These are phyloP conservation scores for Ptychoptera contaminata DNA, from an alignment of 2,888 invertebrate genomes.

Conservation along the genomic window DNA sequence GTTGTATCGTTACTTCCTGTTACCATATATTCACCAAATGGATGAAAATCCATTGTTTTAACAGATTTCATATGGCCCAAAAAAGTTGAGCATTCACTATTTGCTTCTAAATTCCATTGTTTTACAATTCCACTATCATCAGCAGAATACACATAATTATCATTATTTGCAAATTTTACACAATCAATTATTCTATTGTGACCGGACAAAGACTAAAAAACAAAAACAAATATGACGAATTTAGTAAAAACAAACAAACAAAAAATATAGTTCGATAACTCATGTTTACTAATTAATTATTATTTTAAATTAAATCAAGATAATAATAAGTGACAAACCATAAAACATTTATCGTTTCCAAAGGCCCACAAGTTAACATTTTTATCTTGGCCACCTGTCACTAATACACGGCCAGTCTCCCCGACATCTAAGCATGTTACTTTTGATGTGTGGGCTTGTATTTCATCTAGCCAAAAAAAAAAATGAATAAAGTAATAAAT, in stretches of 20 bases:
- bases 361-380: constrained; percentile 96
- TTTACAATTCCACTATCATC: constrained; percentile 87
- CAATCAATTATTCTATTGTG: constrained; percentile 90
- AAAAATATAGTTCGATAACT: not conserved
- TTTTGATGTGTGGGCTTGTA: constrained; percentile 28
- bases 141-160: constrained; percentile 89
- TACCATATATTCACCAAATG: constrained; percentile 85
- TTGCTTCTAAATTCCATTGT: constrained; percentile 89
- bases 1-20: constrained; percentile 88
- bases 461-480: constrained; percentile 22
- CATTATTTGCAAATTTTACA: constrained; percentile 86
- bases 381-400: constrained; percentile 81
- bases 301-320: not conserved
- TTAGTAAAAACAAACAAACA: constrained; percentile 1
- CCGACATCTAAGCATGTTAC: constrained; percentile 31
- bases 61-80: constrained; percentile 60
- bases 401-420: constrained; percentile 30
- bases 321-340: constrained; percentile 39
- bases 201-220: constrained; percentile 68
- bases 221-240: not conserved
- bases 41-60: constrained; percentile 89
- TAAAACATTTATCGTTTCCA: constrained; percentile 86
- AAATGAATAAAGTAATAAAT: no score
- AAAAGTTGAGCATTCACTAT: constrained; percentile 26
- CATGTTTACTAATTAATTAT: not conserved